phyloP scores from a whole-genome alignment of 2,113 vertebrate genomes.

The Pipa parva region DNA sequence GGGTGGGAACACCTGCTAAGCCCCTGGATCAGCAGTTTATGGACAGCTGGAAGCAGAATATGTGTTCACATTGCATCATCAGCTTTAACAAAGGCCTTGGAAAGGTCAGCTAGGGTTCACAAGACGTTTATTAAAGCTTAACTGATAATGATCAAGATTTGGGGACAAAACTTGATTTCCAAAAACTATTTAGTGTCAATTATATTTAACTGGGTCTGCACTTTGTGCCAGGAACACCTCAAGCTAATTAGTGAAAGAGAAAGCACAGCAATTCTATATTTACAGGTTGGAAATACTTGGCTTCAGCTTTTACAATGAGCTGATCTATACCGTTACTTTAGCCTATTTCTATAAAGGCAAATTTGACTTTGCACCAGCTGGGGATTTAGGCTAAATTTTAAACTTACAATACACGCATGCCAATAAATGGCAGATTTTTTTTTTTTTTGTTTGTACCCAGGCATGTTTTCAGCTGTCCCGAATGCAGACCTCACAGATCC shows the following conservation, averaged over 20 bases:
- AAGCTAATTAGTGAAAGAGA: not conserved
- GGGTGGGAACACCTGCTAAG: constrained; percentile 26
- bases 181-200: not conserved
- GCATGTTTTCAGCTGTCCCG: constrained; percentile 43
- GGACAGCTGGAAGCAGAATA: constrained; percentile 32
- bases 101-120: constrained; percentile 22
- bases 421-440: constrained; percentile 43
- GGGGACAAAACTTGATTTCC: not conserved
- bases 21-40: constrained; percentile 29
- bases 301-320: not conserved
- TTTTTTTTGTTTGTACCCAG: constrained; percentile 23
- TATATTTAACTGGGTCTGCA: not conserved
- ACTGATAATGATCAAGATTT: not conserved
- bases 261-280: not conserved
- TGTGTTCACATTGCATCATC: constrained; percentile 29
- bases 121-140: not conserved
- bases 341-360: constrained; percentile 2
- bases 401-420: constrained; percentile 31
- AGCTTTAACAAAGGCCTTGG: constrained; percentile 25
- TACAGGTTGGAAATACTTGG: not conserved
- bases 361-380: constrained; percentile 35
- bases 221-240: not conserved
- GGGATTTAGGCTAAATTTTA: constrained; percentile 45
- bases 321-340: not conserved
- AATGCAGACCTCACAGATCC: constrained; percentile 24